A percentile compares a stretch with the other conserved stretches of the same genome.
Conservation (phyloP, 2,888 invertebrate species). For the Oxyteleia sp. region DNA sequence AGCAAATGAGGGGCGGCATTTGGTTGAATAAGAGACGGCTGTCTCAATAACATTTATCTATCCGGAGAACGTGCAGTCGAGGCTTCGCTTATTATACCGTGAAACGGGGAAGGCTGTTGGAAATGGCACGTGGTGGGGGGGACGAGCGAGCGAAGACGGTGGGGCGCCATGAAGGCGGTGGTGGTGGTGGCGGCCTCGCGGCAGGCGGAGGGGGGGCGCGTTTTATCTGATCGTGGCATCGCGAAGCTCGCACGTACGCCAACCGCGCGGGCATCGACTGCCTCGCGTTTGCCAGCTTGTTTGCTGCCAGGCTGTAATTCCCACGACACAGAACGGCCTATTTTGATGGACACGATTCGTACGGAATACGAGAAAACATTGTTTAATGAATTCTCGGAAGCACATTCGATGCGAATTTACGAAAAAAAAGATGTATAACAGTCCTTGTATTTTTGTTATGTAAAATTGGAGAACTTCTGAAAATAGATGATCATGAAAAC, state of each 20-base stretch:
- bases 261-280: constrained; percentile 74
- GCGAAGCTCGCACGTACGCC: constrained; percentile 83
- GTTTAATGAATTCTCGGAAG: too few relatives aligned
- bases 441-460: too few relatives aligned
- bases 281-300: constrained; percentile 62
- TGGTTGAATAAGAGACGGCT: constrained; percentile 66
- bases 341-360: constrained; percentile 42
- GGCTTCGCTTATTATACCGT: constrained; percentile 67
- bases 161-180: constrained; percentile 58
- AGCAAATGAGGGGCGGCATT: constrained; percentile 73
- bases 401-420: too few relatives aligned
- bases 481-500: too few relatives aligned
- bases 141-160: constrained; percentile 56
- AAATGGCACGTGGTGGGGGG: constrained; percentile 75
- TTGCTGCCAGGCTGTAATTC: constrained; percentile 62
- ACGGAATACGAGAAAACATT: too few relatives aligned
- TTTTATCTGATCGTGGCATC: constrained; percentile 83
- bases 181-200: constrained; percentile 61
- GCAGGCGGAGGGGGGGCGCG: constrained; percentile 71
- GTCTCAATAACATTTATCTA: constrained; percentile 73
- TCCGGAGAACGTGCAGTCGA: constrained; percentile 65
- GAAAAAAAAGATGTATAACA: too few relatives aligned
- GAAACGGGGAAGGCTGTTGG: constrained; percentile 76
- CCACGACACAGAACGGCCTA: constrained; percentile 64
- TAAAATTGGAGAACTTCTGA: too few relatives aligned